These are phyloP conservation scores for Lysandra bellargus DNA, from an alignment of 2,888 invertebrate species.

Conservation along the genomic window DNA sequence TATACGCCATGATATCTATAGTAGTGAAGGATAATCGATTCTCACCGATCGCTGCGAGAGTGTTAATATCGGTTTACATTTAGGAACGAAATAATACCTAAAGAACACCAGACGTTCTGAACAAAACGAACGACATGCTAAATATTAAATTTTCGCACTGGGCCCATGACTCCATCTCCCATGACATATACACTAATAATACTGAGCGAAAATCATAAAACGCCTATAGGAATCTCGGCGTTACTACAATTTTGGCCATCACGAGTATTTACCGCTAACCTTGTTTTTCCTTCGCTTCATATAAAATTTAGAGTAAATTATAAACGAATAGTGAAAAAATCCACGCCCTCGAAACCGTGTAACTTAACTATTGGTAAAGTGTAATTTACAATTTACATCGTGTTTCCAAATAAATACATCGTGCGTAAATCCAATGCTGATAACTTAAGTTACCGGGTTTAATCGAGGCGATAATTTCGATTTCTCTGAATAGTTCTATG, in stretches of 20 bases:
- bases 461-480: not conserved
- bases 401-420: not conserved
- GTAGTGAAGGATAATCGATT: slow-evolving; percentile 24
- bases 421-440: not conserved
- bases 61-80: slow-evolving; percentile 22
- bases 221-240: slow-evolving; percentile 59
- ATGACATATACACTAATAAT: slow-evolving; percentile 67
- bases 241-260: slow-evolving; percentile 74
- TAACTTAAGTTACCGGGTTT: not conserved
- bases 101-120: slow-evolving; percentile 24
- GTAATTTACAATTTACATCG: slow-evolving; percentile 24
- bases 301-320: slow-evolving; percentile 27
- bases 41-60: slow-evolving; percentile 14
- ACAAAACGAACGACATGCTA: slow-evolving; percentile 28
- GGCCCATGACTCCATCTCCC: slow-evolving; percentile 59
- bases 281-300: slow-evolving; percentile 29
- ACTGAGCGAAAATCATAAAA: slow-evolving; percentile 74
- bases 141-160: slow-evolving; percentile 50
- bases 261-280: slow-evolving; percentile 53
- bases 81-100: slow-evolving; percentile 27
- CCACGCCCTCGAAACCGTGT: slow-evolving; percentile 13
- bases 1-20: slow-evolving; percentile 14
- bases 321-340: slow-evolving; percentile 6
- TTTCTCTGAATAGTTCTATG: not conserved
- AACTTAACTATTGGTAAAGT: slow-evolving; percentile 18